Conservation (phyloP, 2,113 vertebrate genomes). For the Coreoperca whiteheadi region DNA sequence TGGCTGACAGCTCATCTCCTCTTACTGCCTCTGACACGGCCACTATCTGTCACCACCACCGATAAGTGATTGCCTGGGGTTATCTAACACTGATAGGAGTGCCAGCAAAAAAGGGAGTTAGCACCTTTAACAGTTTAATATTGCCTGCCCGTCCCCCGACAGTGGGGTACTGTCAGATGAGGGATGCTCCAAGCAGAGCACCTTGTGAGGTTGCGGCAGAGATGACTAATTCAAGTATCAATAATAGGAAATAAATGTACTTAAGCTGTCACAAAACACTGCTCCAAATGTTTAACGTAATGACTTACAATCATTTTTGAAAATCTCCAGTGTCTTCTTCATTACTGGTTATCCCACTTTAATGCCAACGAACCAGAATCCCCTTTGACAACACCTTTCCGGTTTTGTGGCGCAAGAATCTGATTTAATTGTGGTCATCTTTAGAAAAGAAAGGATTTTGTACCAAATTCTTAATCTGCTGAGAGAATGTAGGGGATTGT, state of each 20-base stretch:
- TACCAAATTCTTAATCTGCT: too few relatives aligned
- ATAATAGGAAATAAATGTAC: not conserved
- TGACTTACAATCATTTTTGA: not conserved
- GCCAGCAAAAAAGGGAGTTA: constrained; percentile 72
- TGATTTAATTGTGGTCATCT: too few relatives aligned
- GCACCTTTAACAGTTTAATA: constrained; percentile 80
- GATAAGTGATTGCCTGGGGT: constrained; percentile 82
- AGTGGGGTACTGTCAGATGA: constrained; percentile 15
- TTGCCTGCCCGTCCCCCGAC: constrained; percentile 69
- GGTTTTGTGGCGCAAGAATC: too few relatives aligned
- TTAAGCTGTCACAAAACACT: not conserved
- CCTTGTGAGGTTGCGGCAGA: constrained; percentile 2
- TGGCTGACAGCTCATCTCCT: constrained; percentile 69
- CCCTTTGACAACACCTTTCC: too few relatives aligned
- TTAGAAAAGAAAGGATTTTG: too few relatives aligned
- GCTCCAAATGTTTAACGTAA: not conserved
- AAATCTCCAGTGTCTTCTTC: not conserved
- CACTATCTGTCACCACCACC: constrained; percentile 75
- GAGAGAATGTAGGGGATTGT: too few relatives aligned
- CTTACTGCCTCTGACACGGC: constrained; percentile 72
- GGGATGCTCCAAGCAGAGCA: constrained; percentile 7
- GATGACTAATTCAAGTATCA: constrained; percentile 21
- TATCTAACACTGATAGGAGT: constrained; percentile 75
- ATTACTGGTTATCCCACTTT: not conserved
- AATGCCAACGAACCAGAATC: not conserved